These are phyloP conservation scores for Harpalus rufipes DNA, from an alignment of 2,888 invertebrate species.

Conservation along the genomic window DNA sequence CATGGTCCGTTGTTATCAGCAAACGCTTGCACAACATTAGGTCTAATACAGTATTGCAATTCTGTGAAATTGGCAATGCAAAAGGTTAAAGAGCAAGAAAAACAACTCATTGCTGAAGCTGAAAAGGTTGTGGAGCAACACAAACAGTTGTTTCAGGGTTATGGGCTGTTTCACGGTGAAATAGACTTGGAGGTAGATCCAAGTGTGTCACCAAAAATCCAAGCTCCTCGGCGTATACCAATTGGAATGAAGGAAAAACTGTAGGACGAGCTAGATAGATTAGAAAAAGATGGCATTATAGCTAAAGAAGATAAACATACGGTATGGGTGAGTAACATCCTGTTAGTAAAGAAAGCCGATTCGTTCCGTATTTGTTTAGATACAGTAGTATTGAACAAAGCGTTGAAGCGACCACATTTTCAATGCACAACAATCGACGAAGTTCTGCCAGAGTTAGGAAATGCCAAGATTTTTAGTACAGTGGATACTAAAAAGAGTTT, in stretches of 20 bases:
- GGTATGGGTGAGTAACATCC: no score
- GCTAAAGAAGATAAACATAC: neutral
- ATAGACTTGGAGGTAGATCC: slow-evolving; percentile 59
- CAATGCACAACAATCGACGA: no score
- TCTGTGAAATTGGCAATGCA: neutral
- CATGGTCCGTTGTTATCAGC: slow-evolving; percentile 3
- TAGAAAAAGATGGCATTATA: neutral
- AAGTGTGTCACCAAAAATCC: slow-evolving; percentile 60
- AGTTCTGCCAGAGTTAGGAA: no score
- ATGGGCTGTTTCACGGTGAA: slow-evolving; percentile 19
- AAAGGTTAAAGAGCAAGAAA: neutral
- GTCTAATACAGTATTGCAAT: slow-evolving; percentile 4
- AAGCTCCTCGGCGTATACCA: slow-evolving; percentile 43
- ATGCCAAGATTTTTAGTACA: no score
- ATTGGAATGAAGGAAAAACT: slow-evolving; percentile 31
- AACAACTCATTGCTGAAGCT: neutral
- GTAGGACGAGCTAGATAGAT: slow-evolving; percentile 59
- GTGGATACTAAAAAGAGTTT: no score
- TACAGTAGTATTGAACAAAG: no score
- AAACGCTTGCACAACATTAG: neutral
- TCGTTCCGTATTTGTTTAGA: no score
- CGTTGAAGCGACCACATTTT: no score
- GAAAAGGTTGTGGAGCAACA: no score
- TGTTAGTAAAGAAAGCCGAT: no score
- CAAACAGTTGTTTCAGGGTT: slow-evolving; percentile 30